A percentile compares a stretch with the other conserved stretches of the same genome.
Evolutionary conservation across 1,140 invertebrate genomes (phyloP).

Genomic region (Drosophila kanapiae): DNA sequence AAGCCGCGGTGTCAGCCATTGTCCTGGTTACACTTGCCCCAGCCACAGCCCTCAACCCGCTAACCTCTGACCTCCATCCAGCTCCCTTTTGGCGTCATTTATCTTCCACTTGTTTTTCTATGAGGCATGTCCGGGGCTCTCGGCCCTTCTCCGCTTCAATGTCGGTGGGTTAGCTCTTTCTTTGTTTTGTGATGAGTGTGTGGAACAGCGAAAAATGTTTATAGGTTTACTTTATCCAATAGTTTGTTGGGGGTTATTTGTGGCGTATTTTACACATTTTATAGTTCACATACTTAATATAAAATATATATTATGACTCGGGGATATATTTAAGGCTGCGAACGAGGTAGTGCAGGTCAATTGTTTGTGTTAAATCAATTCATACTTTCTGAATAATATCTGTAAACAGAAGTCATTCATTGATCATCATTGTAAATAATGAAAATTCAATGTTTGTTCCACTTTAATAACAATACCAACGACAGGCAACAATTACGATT

Average conservation of each 20-base stretch:
- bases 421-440: conserved; percentile 33
- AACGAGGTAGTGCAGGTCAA: no score
- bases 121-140: conserved; percentile 4
- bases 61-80: conserved; percentile 13
- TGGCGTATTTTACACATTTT: background rate
- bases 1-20: conserved; percentile 43
- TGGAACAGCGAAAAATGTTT: conserved; percentile 3
- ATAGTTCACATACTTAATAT: background rate
- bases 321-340: no score
- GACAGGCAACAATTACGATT: conserved; percentile 22
- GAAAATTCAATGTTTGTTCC: conserved; percentile 19
- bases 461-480: conserved; percentile 10
- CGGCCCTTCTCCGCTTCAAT: conserved; percentile 8
- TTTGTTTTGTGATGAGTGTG: background rate
- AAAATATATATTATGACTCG: background rate
- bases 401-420: conserved; percentile 17
- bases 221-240: background rate
- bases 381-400: no score
- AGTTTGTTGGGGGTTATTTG: background rate
- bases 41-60: conserved; percentile 1
- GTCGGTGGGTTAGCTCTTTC: background rate
- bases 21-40: conserved; percentile 40
- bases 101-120: conserved; percentile 16
- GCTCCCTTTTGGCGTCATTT: conserved; percentile 20
- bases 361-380: no score